Conservation (phyloP, 2,113 vertebrate species). For the Hippocampus guttulatus region DNA sequence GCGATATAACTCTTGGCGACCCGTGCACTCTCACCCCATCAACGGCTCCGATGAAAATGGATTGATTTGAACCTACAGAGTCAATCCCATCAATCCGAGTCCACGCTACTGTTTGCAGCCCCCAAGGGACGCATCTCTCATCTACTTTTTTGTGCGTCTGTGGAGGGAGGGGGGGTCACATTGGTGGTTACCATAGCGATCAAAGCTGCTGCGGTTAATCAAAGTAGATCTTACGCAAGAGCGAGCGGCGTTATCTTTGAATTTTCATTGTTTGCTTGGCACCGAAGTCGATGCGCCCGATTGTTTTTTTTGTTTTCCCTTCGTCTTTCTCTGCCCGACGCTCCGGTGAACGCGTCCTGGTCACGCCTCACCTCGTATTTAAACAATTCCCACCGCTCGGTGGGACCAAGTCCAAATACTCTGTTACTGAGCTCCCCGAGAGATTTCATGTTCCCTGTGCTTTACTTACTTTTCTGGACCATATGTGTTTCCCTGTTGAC, state of each 20-base stretch:
- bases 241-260: not conserved
- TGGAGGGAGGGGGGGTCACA: not conserved
- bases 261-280: not conserved
- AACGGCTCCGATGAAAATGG: not conserved
- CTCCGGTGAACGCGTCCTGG: not conserved
- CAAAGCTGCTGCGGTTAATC: not conserved
- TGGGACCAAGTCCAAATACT: not conserved
- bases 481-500: not conserved
- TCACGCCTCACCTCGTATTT: not conserved
- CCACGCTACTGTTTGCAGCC: not conserved
- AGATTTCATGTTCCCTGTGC: not conserved
- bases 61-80: slow-evolving; percentile 2
- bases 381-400: not conserved
- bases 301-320: slow-evolving; percentile 1
- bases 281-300: not conserved
- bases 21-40: not conserved
- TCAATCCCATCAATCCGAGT: not conserved
- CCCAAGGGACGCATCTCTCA: not conserved
- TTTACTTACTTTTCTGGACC: not conserved
- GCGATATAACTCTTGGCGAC: not conserved
- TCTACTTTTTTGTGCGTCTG: not conserved
- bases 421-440: not conserved
- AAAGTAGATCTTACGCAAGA: not conserved
- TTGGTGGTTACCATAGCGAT: not conserved
- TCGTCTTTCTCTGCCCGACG: not conserved